Conservation (phyloP, 2,888 invertebrate genomes). For the Synergus japonicus region DNA sequence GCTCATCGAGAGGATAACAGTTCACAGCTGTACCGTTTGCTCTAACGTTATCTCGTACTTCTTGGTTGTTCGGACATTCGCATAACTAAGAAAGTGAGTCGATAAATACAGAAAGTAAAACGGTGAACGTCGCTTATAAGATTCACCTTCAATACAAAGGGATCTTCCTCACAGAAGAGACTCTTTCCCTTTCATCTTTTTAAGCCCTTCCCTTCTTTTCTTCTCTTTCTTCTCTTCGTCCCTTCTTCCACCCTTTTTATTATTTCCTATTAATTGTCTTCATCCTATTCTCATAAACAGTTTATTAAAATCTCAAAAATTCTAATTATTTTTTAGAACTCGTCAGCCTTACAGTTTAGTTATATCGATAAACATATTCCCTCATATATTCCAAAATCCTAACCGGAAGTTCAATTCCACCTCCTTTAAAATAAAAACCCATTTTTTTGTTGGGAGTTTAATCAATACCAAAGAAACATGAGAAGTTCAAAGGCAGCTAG, state of each 20-base stretch:
- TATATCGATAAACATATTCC: too few relatives aligned
- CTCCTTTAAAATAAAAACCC: too few relatives aligned
- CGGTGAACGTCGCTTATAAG: conserved; percentile 40
- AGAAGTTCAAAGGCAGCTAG: too few relatives aligned
- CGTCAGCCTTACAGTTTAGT: too few relatives aligned
- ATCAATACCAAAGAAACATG: too few relatives aligned
- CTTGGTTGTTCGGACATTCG: conserved; percentile 38
- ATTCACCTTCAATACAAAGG: conserved; percentile 39
- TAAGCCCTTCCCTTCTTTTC: background rate
- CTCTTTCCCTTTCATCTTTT: background rate
- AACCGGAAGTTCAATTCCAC: too few relatives aligned
- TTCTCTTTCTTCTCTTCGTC: background rate
- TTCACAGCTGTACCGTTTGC: conserved; percentile 72
- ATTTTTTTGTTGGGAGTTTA: too few relatives aligned
- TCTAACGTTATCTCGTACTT: conserved; percentile 69
- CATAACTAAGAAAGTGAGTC: conserved; percentile 44
- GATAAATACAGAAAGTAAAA: conserved; percentile 40
- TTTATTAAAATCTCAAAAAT: too few relatives aligned
- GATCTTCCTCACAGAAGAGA: conserved; percentile 8
- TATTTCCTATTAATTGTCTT: background rate
- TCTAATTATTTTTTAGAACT: too few relatives aligned
- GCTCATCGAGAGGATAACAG: conserved; percentile 69
- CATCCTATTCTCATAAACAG: background rate
- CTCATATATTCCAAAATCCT: too few relatives aligned
- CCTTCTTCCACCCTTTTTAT: background rate